A percentile compares a stretch with the other conserved stretches of the same genome.
phyloP scores from a whole-genome alignment of 2,797 vertebrate species.

The Centroberyx gerrardi region DNA sequence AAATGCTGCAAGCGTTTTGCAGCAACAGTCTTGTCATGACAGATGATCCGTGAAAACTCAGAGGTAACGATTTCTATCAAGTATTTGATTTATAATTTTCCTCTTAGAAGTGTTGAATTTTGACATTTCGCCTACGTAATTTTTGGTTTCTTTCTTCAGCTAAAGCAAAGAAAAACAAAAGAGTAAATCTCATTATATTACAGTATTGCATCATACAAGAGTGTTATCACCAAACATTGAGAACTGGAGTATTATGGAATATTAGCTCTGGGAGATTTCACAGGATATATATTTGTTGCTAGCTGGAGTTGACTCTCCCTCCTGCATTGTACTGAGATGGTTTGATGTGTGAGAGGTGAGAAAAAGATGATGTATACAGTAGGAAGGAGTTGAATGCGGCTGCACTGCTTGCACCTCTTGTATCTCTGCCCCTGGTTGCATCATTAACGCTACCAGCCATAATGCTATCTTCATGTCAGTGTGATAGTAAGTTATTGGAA shows the following conservation, averaged over 20 bases:
- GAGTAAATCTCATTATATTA: constrained; percentile 55
- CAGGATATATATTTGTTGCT: constrained; percentile 71
- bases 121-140: constrained; percentile 51
- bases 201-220: constrained; percentile 56
- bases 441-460: constrained; percentile 27
- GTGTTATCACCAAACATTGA: constrained; percentile 65
- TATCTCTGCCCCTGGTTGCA: too few relatives aligned
- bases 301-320: constrained; percentile 64
- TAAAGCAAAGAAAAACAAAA: constrained; percentile 38
- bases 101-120: constrained; percentile 10
- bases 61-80: neutral
- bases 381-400: constrained; percentile 24
- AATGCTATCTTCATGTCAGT: constrained; percentile 18
- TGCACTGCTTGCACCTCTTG: too few relatives aligned
- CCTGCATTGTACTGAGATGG: constrained; percentile 51
- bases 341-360: constrained; percentile 50
- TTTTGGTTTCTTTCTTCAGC: constrained; percentile 63
- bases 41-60: constrained; percentile 6
- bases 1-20: too few relatives aligned
- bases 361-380: constrained; percentile 49
- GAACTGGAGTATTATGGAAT: constrained; percentile 62
- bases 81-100: neutral
- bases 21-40: neutral
- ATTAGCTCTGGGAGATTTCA: constrained; percentile 65
- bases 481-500: constrained; percentile 23